Percentiles rank a stretch among this genome's conserved stretches.
phyloP scores from a whole-genome alignment of 2,888 invertebrate genomes.

The Drosophila ezoana region DNA sequence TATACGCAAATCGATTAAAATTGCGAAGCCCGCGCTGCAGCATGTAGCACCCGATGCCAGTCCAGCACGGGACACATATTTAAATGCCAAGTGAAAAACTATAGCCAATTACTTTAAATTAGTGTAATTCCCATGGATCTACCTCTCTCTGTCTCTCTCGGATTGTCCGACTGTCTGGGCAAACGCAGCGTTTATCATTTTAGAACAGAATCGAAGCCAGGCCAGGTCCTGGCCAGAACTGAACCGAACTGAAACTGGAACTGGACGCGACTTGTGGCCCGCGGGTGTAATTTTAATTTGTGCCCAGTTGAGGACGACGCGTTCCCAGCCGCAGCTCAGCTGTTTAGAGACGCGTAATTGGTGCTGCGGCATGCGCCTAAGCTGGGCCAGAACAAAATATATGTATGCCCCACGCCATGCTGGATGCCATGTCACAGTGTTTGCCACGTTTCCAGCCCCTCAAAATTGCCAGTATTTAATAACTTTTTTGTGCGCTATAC shows the following conservation, averaged over 20 bases:
- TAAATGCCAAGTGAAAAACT: slow-evolving; percentile 83
- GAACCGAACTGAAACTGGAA: too few relatives aligned
- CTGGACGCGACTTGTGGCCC: slow-evolving; percentile 54
- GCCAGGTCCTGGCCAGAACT: not conserved
- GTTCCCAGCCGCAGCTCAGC: slow-evolving; percentile 49
- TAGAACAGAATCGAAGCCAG: slow-evolving; percentile 31
- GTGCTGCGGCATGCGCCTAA: slow-evolving; percentile 65
- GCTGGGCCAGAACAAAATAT: slow-evolving; percentile 34
- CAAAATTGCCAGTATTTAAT: slow-evolving; percentile 63
- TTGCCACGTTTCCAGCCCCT: slow-evolving; percentile 50
- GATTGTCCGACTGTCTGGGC: slow-evolving; percentile 35
- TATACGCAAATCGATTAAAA: slow-evolving; percentile 85
- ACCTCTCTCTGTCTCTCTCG: not conserved
- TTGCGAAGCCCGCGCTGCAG: slow-evolving; percentile 58
- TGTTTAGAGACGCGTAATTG: slow-evolving; percentile 75
- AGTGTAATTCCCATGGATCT: slow-evolving; percentile 83
- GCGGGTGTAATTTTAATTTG: slow-evolving; percentile 83
- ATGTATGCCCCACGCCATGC: slow-evolving; percentile 55
- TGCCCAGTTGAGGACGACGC: slow-evolving; percentile 40
- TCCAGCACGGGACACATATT: slow-evolving; percentile 70
- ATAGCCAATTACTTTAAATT: slow-evolving; percentile 84
- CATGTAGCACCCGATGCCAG: slow-evolving; percentile 44
- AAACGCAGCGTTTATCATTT: slow-evolving; percentile 55
- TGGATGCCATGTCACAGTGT: slow-evolving; percentile 67
- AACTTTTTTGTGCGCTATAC: slow-evolving; percentile 59